Conservation (phyloP, 2,797 vertebrate species). For the Poeciliopsis infans region DNA sequence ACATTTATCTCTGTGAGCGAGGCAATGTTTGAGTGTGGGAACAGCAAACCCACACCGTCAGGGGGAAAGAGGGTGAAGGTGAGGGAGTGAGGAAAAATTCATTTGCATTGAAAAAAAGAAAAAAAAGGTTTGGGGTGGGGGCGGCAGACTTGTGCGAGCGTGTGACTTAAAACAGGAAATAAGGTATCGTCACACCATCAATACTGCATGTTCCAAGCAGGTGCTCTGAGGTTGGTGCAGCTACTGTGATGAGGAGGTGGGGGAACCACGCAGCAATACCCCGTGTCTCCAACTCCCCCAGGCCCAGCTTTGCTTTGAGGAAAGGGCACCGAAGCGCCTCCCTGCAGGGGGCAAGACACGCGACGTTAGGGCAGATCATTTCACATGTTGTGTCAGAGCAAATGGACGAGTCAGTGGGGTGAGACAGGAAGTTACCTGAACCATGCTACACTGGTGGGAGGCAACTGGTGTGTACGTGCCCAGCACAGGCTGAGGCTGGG, state of each 20-base stretch:
- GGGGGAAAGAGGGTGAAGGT: conserved; percentile 31
- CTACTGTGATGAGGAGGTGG: conserved; percentile 84
- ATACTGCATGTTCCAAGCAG: conserved; percentile 88
- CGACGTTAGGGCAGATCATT: conserved; percentile 9
- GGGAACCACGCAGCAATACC: conserved; percentile 90
- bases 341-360: conserved; percentile 46
- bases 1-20: conserved; percentile 54
- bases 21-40: conserved; percentile 28
- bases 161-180: conserved; percentile 49
- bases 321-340: conserved; percentile 60
- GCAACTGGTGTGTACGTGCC: conserved; percentile 88
- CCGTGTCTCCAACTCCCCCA: conserved; percentile 85
- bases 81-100: conserved; percentile 27
- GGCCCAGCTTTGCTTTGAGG: conserved; percentile 75
- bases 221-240: conserved; percentile 82
- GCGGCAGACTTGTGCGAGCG: neutral
- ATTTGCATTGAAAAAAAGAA: conserved; percentile 31
- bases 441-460: conserved; percentile 85
- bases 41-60: conserved; percentile 30
- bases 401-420: conserved; percentile 9
- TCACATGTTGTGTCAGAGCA: conserved; percentile 33
- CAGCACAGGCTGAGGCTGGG: conserved; percentile 87
- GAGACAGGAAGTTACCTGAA: conserved; percentile 66
- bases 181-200: conserved; percentile 67
- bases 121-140: neutral